phyloP scores from a whole-genome alignment of 2,113 vertebrate genomes.

The Agapornis roseicollis region DNA sequence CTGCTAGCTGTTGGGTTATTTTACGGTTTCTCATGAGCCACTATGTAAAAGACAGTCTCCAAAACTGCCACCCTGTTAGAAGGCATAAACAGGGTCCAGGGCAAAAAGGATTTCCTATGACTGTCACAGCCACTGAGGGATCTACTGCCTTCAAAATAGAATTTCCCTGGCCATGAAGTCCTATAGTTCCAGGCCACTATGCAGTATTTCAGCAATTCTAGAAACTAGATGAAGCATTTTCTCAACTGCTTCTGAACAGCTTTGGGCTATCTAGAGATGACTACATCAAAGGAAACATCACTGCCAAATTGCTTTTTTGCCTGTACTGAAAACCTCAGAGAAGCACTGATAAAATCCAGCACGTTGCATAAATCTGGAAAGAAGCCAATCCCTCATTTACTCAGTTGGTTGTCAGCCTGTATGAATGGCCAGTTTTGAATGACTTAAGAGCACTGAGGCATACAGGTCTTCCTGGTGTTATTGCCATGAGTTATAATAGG shows the following conservation, averaged over 20 bases:
- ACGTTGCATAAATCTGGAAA: background rate
- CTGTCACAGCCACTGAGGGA: background rate
- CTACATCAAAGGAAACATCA: background rate
- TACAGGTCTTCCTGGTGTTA: slow-evolving; percentile 21
- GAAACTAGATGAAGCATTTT: background rate
- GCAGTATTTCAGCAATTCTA: background rate
- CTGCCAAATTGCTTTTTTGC: background rate
- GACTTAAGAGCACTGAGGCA: slow-evolving; percentile 17
- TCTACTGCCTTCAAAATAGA: background rate
- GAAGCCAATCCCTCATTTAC: background rate
- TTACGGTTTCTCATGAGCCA: background rate
- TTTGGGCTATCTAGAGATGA: background rate
- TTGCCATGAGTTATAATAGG: background rate
- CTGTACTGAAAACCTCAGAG: background rate
- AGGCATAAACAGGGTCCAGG: background rate
- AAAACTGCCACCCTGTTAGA: background rate
- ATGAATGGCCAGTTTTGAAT: background rate
- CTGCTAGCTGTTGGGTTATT: background rate
- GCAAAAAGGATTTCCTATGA: background rate
- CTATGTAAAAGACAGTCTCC: no score
- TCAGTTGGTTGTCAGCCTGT: background rate
- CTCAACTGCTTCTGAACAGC: background rate
- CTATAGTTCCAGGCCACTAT: background rate
- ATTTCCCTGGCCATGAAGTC: background rate
- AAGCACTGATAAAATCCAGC: background rate